phyloP scores from a whole-genome alignment of 2,113 vertebrate genomes.

The Brachyhypopomus occidentalis region DNA sequence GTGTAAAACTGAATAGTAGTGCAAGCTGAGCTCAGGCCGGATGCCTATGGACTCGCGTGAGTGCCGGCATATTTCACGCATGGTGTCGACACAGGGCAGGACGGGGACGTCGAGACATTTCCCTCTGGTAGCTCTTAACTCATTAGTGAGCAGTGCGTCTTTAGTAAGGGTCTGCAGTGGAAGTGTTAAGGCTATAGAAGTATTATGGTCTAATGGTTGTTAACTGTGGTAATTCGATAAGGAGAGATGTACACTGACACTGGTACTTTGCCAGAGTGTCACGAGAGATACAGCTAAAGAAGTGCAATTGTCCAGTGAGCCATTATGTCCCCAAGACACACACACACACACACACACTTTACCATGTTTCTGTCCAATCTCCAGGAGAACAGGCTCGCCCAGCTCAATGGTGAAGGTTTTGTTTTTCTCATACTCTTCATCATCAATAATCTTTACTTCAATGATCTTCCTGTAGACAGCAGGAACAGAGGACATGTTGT shows the following conservation, averaged over 20 bases:
- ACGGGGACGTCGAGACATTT: neutral
- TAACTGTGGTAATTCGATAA: neutral
- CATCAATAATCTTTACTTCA: constrained; percentile 77
- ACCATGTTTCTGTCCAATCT: constrained; percentile 72
- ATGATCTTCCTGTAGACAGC: constrained; percentile 73
- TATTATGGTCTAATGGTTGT: neutral
- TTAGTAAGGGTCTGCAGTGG: constrained; percentile 22
- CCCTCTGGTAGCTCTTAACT: neutral
- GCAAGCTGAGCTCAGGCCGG: neutral
- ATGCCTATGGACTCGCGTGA: too few relatives aligned
- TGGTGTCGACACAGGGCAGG: neutral
- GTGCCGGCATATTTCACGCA: neutral
- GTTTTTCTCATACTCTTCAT: constrained; percentile 79
- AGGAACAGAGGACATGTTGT: constrained; percentile 7
- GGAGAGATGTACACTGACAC: neutral
- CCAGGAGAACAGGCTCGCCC: constrained; percentile 75
- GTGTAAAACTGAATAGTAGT: neutral
- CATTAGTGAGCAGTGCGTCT: constrained; percentile 20
- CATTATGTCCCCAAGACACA: neutral
- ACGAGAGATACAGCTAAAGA: neutral
- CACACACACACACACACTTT: constrained; percentile 16
- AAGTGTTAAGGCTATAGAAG: neutral
- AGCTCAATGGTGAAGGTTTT: constrained; percentile 76
- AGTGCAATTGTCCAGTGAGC: neutral
- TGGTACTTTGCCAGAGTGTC: neutral